These are phyloP conservation scores for Ambastaia sidthimunki DNA, from an alignment of 2,797 vertebrate genomes.

Conservation along the genomic window DNA sequence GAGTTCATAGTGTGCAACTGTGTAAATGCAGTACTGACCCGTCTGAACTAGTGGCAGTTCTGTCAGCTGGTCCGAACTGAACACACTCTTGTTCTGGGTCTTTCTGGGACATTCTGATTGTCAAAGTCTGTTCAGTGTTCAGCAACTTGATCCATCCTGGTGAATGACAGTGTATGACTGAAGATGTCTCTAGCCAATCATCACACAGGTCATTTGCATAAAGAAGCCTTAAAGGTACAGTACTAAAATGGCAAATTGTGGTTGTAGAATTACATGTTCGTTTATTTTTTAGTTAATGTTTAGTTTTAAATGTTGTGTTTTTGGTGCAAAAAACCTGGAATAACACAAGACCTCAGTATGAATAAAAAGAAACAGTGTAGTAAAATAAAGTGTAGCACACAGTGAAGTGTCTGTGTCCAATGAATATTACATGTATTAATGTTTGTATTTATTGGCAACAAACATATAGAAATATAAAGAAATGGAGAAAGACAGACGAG, in stretches of 20 bases:
- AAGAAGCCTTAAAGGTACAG: neutral
- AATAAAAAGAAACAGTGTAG: neutral
- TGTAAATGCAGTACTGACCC: no score
- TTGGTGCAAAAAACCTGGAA: neutral
- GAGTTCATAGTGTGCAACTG: no score
- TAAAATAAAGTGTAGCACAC: neutral
- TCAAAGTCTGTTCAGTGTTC: no score
- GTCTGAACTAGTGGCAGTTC: no score
- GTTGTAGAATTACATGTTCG: no score
- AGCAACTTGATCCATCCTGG: no score
- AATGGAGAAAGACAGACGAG: neutral
- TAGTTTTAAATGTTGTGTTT: neutral
- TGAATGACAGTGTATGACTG: no score
- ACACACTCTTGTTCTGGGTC: no score
- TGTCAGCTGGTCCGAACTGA: no score
- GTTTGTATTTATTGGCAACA: constrained; percentile 1
- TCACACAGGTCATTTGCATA: neutral
- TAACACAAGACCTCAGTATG: neutral
- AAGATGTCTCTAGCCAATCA: neutral
- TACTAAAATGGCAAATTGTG: neutral
- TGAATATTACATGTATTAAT: neutral
- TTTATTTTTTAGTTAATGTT: neutral
- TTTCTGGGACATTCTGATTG: no score
- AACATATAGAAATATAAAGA: neutral
- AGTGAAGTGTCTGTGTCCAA: neutral